Evolutionary conservation across 2,888 invertebrate genomes (phyloP), one percentile per base, ranked within the genome.

Genomic region (Harpalus rubripes): DNA sequence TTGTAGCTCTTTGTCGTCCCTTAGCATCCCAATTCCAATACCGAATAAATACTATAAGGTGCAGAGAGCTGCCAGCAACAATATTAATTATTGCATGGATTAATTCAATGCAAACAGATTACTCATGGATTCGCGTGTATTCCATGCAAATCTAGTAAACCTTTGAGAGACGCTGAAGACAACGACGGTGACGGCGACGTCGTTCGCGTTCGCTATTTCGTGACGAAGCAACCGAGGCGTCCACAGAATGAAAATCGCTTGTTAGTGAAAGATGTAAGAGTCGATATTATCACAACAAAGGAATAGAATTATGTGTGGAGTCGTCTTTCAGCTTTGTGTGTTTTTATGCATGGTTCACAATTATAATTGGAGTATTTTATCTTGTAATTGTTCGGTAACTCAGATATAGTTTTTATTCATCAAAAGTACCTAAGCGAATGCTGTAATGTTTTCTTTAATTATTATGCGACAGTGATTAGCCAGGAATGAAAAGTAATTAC

Each of bases 11-110:
- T 39, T 68, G 15, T 68, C 68, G 32, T 68, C 68, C 7, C 68
- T 12, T 63, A 26, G 22, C 22, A 63, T 8, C 63, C 12, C 26
- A 32, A 32, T 63, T 12, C 22, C 26, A 32, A 32, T 63, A 26
- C 22, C 26, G 68, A 68, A 68, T 68, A 68, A 68, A 68, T 26
- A 63, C 12, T 68, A 68, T 41, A 68, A 32, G 39, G 15, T 15
- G n/a, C 32, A 15, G 26, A 65, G 32, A 39, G 12, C 65, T 68
- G 68, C 39, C 68, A 39, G 68, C 68, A 39, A 68, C 68, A 68
- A 39, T 68, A 68, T 68, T 68, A 68, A 68, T 68, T 68, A 68
- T 68, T 68, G 68, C 68, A 39, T 68, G 68, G 68, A 68, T 68
- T 68, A 68, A 68, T 68, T 4, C 68, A 15, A 15, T 39, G 68